Conservation (phyloP, 2,888 invertebrate species). For the Nephrotoma appendiculata region DNA sequence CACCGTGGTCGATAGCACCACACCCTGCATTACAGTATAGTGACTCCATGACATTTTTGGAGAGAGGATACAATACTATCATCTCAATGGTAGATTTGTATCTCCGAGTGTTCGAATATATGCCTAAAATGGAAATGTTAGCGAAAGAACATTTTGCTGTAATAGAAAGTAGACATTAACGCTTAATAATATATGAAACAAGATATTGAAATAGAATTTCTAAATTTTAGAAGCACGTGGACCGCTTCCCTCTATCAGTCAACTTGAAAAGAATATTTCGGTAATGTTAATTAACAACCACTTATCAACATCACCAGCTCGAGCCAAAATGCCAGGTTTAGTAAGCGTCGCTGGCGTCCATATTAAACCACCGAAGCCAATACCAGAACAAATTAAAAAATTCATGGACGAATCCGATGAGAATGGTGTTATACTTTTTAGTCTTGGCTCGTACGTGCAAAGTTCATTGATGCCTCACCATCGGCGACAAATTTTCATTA, state of each 20-base stretch:
- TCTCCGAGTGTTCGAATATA: slow-evolving; percentile 24
- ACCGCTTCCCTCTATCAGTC: slow-evolving; percentile 26
- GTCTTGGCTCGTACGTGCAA: slow-evolving; percentile 22
- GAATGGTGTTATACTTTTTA: slow-evolving; percentile 35
- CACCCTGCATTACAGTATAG: slow-evolving; percentile 28
- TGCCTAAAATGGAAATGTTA: slow-evolving; percentile 20
- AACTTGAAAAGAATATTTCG: slow-evolving; percentile 33
- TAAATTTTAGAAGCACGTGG: slow-evolving; percentile 10
- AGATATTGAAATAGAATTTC: too few species aligned
- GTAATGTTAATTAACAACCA: slow-evolving; percentile 36
- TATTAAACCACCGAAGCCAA: slow-evolving; percentile 28
- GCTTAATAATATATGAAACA: too few species aligned
- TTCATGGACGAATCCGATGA: slow-evolving; percentile 30
- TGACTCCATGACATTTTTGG: slow-evolving; percentile 37
- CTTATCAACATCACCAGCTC: slow-evolving; percentile 31
- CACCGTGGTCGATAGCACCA: slow-evolving; percentile 35
- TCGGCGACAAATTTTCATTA: slow-evolving; percentile 27
- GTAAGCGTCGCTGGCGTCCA: slow-evolving; percentile 41
- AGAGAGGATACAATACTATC: slow-evolving; percentile 37
- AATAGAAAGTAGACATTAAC: background rate
- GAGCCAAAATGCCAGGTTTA: slow-evolving; percentile 32
- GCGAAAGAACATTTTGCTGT: slow-evolving; percentile 18
- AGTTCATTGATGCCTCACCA: slow-evolving; percentile 23
- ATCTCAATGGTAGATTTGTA: slow-evolving; percentile 24
- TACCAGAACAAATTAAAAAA: slow-evolving; percentile 26